Percentiles rank a stretch among this genome's conserved stretches.
These are phyloP conservation scores for Homalodisca vitripennis DNA, from an alignment of 1,140 invertebrate species.

Conservation along the genomic window DNA sequence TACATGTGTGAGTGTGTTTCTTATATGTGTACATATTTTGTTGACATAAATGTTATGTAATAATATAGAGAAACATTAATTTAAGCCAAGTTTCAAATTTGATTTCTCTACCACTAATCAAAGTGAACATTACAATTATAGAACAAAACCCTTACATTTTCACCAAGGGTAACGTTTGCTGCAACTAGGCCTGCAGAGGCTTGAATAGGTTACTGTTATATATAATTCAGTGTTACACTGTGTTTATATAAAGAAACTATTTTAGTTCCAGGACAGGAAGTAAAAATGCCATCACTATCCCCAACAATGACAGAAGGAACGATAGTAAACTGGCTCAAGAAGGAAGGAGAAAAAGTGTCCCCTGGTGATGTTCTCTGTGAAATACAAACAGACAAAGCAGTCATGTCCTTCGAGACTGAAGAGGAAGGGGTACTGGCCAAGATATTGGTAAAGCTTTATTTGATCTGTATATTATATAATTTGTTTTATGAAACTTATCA, in stretches of 20 bases:
- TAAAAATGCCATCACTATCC: slow-evolving; percentile 82
- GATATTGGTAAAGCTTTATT: slow-evolving; percentile 79
- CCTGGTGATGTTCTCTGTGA: slow-evolving; percentile 93
- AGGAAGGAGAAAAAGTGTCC: slow-evolving; percentile 81
- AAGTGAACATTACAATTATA: no score
- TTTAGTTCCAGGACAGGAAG: slow-evolving; percentile 28
- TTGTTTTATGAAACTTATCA: no score
- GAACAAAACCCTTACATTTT: not conserved
- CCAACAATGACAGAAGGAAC: slow-evolving; percentile 98
- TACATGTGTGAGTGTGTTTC: no score
- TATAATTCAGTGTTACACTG: not conserved
- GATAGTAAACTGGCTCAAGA: slow-evolving; percentile 96
- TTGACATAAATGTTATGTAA: no score
- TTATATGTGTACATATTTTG: no score
- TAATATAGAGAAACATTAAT: no score
- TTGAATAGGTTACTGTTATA: not conserved
- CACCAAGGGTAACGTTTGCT: not conserved
- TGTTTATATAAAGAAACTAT: not conserved
- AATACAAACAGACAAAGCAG: slow-evolving; percentile 99
- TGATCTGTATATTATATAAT: no score
- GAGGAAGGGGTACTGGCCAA: slow-evolving; percentile 98
- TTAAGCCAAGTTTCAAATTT: no score
- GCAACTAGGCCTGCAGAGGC: no score
- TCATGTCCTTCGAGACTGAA: slow-evolving; percentile 99
- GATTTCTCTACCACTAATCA: no score